These are phyloP conservation scores for Euwallacea fornicatus DNA, from an alignment of 1,140 invertebrate species.

Conservation along the genomic window DNA sequence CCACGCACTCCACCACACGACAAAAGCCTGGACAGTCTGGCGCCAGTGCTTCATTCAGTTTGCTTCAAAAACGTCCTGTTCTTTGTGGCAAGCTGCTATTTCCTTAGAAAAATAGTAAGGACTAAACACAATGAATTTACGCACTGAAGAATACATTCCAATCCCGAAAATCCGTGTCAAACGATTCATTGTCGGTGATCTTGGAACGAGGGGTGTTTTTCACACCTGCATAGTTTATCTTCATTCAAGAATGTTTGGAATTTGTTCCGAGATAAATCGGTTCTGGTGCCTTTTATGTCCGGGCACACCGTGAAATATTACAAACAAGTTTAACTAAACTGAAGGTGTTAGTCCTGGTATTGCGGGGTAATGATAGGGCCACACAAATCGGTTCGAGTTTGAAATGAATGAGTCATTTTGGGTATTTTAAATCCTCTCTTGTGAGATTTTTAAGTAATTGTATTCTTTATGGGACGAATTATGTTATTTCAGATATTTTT, in stretches of 20 bases:
- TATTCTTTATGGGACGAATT: no score
- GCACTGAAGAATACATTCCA: conserved; percentile 4
- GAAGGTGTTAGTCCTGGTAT: background rate
- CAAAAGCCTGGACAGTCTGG: conserved; percentile 20
- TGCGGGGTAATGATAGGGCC: background rate
- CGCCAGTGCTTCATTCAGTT: conserved; percentile 17
- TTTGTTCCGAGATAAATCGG: conserved; percentile 2
- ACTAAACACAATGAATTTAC: conserved; percentile 10
- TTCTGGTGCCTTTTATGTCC: background rate
- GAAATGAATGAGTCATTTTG: no score
- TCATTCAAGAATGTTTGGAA: conserved; percentile 10
- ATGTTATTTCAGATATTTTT: no score
- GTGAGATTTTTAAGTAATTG: no score
- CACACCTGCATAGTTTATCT: conserved; percentile 9
- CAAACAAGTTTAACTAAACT: conserved; percentile 1
- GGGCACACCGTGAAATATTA: background rate
- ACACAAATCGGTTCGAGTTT: background rate
- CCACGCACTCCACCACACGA: background rate
- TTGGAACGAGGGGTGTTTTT: background rate
- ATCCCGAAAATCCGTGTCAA: background rate
- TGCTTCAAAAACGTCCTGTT: conserved; percentile 19
- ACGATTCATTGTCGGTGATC: background rate
- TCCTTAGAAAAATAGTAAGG: conserved; percentile 24
- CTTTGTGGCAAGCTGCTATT: conserved; percentile 11
- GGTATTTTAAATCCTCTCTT: no score